Percentiles rank a stretch among this genome's conserved stretches.
phyloP scores from a whole-genome alignment of 2,113 vertebrate genomes.

The Gnathonemus echidnorhynchus region DNA sequence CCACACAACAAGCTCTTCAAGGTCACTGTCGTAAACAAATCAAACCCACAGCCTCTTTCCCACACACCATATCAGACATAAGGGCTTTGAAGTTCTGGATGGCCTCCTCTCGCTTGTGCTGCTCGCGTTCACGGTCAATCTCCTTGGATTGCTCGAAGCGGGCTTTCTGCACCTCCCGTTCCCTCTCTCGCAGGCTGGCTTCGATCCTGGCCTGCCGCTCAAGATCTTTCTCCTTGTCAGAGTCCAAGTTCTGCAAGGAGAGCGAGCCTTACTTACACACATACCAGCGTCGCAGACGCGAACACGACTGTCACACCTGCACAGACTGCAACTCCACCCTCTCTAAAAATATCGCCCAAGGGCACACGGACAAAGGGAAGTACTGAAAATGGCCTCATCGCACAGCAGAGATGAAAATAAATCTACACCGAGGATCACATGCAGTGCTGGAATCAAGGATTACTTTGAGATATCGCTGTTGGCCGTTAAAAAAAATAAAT shows the following conservation, averaged over 20 bases:
- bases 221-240: constrained; percentile 90
- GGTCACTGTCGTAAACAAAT: not conserved
- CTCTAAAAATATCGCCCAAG: not conserved
- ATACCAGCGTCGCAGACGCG: not conserved
- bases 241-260: constrained; percentile 73
- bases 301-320: not conserved
- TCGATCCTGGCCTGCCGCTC: constrained; percentile 95
- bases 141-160: constrained; percentile 97
- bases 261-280: not conserved
- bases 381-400: not conserved
- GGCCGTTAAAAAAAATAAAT: not conserved
- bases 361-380: not conserved
- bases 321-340: not conserved
- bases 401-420: not conserved
- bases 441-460: not conserved
- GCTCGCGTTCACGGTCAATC: constrained; percentile 89
- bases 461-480: not conserved
- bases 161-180: constrained; percentile 94
- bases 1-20: not conserved
- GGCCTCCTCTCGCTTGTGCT: constrained; percentile 95
- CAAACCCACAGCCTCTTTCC: no score
- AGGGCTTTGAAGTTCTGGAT: constrained; percentile 96
- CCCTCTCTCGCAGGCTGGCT: constrained; percentile 86
- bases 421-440: not conserved
- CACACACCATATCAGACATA: constrained; percentile 90